phyloP scores from a whole-genome alignment of 30 jellyfish, hydroid and myxozoan species.

The Aurelia aurita complex sp. Pacific region DNA sequence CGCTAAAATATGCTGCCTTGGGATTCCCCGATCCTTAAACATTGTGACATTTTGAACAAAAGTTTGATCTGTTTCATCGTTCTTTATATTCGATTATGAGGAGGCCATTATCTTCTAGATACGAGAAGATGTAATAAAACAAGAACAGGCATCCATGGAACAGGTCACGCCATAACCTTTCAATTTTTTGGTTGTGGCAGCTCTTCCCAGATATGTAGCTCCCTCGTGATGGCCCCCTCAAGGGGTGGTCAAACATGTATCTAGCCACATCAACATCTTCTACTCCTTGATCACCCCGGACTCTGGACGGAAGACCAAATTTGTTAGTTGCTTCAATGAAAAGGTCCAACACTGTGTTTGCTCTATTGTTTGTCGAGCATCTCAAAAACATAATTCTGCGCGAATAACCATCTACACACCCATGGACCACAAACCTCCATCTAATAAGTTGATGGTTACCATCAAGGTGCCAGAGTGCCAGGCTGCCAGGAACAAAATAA shows the following conservation, averaged over 20 bases:
- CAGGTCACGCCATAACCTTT: constrained; percentile 46
- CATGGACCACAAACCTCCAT: constrained; percentile 46
- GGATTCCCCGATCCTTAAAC: too few species aligned
- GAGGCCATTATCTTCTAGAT: constrained; percentile 7
- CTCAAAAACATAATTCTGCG: constrained; percentile 20
- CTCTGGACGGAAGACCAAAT: constrained; percentile 42
- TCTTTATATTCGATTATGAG: background rate
- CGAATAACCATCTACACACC: constrained; percentile 40
- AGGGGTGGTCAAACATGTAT: constrained; percentile 28
- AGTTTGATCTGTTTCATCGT: too few species aligned
- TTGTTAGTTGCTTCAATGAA: constrained; percentile 6
- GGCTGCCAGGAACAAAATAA: constrained; percentile 39
- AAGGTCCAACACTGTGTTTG: constrained; percentile 13
- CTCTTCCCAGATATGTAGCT: constrained; percentile 59
- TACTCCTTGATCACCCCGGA: constrained; percentile 40
- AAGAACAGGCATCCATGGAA: constrained; percentile 18
- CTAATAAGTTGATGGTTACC: constrained; percentile 38
- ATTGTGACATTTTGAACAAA: too few species aligned
- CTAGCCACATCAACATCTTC: constrained; percentile 45
- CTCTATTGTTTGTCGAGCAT: constrained; percentile 23
- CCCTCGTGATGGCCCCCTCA: constrained; percentile 52
- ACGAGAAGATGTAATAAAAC: constrained; percentile 2
- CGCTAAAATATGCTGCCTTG: too few species aligned
- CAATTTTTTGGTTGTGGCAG: constrained; percentile 49
- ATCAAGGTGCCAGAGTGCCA: constrained; percentile 37